Evolutionary conservation across 2,888 invertebrate species (phyloP).

Genomic region (Torymus auratus): DNA sequence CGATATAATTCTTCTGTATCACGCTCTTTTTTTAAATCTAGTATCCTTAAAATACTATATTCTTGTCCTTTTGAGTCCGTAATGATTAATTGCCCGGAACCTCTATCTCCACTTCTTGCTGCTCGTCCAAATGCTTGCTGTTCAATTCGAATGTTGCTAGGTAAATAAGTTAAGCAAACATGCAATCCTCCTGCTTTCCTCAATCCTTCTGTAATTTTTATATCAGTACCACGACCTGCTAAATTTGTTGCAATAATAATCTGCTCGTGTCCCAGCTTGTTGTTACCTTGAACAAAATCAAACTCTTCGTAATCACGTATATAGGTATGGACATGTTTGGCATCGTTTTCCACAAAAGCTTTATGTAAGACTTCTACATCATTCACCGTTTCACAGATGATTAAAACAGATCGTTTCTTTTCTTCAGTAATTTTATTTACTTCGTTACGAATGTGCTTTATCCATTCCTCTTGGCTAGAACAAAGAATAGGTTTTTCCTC

Average conservation of each 20-base stretch:
- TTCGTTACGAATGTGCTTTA: too few relatives aligned
- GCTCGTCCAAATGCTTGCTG: conserved; percentile 74
- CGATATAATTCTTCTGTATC: neutral
- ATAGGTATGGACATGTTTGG: too few relatives aligned
- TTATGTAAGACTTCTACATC: too few relatives aligned
- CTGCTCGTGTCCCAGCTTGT: conserved; percentile 49
- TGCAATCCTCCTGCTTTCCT: conserved; percentile 71
- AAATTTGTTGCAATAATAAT: conserved; percentile 74
- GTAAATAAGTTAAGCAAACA: conserved; percentile 73
- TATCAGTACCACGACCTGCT: conserved; percentile 74
- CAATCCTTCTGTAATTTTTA: conserved; percentile 66
- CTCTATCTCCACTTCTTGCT: conserved; percentile 71
- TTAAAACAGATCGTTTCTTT: conserved; percentile 65
- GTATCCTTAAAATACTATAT: neutral
- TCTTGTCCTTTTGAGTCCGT: neutral
- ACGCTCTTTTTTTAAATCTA: neutral
- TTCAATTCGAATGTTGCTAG: conserved; percentile 72
- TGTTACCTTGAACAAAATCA: too few relatives aligned
- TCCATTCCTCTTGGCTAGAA: too few relatives aligned
- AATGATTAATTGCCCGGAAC: conserved; percentile 56
- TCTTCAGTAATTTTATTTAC: too few relatives aligned
- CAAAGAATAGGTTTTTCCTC: conserved; percentile 3
- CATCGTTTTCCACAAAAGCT: too few relatives aligned
- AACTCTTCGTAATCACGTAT: too few relatives aligned
- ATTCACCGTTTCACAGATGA: conserved; percentile 51